Evolutionary conservation across 2,113 vertebrate genomes (phyloP), one percentile per base, ranked within the genome.

Genomic region (Monopterus albus): DNA sequence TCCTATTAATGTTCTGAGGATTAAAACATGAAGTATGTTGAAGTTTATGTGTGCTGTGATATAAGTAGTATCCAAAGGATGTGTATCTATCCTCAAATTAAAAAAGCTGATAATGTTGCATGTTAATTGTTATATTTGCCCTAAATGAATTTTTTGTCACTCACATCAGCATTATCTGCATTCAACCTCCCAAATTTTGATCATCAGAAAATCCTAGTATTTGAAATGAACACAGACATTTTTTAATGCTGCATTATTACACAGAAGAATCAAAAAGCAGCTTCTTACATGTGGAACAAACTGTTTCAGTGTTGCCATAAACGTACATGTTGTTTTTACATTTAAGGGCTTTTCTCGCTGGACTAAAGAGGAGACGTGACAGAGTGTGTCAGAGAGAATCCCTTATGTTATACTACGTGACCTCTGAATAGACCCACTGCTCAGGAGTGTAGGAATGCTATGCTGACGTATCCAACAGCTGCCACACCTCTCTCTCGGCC

Each of bases 351-450:
- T 46, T 61, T 70, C 52, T 47, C 51, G n/a, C 40, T 3, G 3
- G 51, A 25, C 11, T 74, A 8, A 75, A 21, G 72, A 58, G 51
- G 33, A 70, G 63, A 69, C 40, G 56, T 7, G 18, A 60, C 42
- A 15, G 67, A 57, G 56, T 28, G 58, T 63, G 65, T 66, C 50
- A 46, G 71, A 75, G 66, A 52, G 43, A 84, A 88, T 78, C 68
- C 75, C 77, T 86, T 68, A 85, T 84, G 81, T 29, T 75, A 70
- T 75, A 74, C 35, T 75, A 74, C 35, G 15, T 86, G 88, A 90
- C 89, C 87, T 82, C 87, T 85, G 85, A 83, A 84, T 82, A 83
- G 79, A 75, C 82, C 87, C 86, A 83, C 88, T 82, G 81, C 81
- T 81, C 12, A 1, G 72, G 33, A 75, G 84, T 75, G 77, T 55